Evolutionary conservation across 2,113 vertebrate genomes (phyloP).

Genomic region (Myrmophylax atrothorax): DNA sequence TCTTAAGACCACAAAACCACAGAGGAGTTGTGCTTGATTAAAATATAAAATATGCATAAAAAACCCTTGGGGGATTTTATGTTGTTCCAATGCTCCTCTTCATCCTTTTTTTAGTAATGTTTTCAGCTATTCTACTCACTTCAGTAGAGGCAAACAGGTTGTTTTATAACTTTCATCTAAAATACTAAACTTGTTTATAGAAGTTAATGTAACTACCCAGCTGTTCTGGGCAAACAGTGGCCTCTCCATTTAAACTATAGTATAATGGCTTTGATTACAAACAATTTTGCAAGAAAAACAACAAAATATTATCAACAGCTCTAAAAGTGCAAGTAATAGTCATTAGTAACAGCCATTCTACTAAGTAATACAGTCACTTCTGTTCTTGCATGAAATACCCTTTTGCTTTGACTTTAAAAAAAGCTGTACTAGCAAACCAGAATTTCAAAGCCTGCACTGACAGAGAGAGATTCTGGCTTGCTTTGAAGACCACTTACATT

Average conservation of each 20-base stretch:
- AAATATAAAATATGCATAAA: conserved; percentile 8
- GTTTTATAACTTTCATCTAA: conserved; percentile 31
- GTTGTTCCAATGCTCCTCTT: background rate
- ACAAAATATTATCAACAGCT: background rate
- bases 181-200: conserved; percentile 44
- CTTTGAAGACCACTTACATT: background rate
- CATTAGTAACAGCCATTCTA: background rate
- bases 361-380: background rate
- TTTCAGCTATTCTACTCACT: background rate
- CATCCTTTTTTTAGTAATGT: background rate
- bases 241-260: background rate
- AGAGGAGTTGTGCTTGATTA: conserved; percentile 10
- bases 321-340: background rate
- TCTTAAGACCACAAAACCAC: conserved; percentile 34
- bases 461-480: background rate
- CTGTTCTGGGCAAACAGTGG: background rate
- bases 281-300: background rate
- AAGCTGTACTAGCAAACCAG: background rate
- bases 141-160: background rate
- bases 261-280: conserved; percentile 4
- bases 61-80: background rate
- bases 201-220: background rate
- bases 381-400: background rate
- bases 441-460: background rate
- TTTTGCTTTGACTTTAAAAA: background rate